phyloP scores from a whole-genome alignment of 2,797 vertebrate genomes.

The Falco biarmicus region DNA sequence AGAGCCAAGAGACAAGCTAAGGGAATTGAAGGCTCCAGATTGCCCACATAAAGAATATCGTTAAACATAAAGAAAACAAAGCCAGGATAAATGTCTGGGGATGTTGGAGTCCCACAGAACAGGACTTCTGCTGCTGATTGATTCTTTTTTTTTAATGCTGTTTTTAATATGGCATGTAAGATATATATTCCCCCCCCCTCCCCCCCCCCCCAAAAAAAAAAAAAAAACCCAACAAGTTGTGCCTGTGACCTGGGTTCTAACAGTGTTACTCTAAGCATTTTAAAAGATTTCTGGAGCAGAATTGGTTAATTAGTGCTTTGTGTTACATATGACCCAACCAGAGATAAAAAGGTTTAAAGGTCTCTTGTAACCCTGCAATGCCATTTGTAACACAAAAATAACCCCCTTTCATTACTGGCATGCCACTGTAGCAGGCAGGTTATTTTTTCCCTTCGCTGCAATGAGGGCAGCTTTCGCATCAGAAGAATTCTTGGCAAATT shows the following conservation, averaged over 20 bases:
- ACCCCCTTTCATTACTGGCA: conserved; percentile 84
- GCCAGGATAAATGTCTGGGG: conserved; percentile 70
- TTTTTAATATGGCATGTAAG: neutral
- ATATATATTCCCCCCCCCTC: too few relatives aligned
- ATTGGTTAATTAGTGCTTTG: conserved; percentile 83
- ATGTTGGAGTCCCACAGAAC: neutral
- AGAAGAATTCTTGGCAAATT: conserved; percentile 99
- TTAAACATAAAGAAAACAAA: conserved; percentile 79
- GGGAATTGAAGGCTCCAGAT: conserved; percentile 80
- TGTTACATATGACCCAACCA: conserved; percentile 83
- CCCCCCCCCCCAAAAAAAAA: too few relatives aligned
- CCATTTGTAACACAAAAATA: conserved; percentile 87
- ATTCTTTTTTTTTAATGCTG: neutral
- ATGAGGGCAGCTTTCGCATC: conserved; percentile 95
- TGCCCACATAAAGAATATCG: conserved; percentile 83
- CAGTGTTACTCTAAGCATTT: conserved; percentile 66
- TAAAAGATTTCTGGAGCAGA: conserved; percentile 78
- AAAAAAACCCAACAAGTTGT: conserved; percentile 4
- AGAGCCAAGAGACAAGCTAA: conserved; percentile 76
- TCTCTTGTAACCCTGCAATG: conserved; percentile 85
- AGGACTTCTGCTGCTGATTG: neutral
- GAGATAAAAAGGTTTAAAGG: conserved; percentile 88
- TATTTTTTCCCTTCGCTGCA: conserved; percentile 85
- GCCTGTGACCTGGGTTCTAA: conserved; percentile 71
- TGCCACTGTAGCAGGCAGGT: conserved; percentile 88